These are phyloP conservation scores for Elymnias hypermnestra DNA, from an alignment of 1,140 invertebrate genomes.

Conservation along the genomic window DNA sequence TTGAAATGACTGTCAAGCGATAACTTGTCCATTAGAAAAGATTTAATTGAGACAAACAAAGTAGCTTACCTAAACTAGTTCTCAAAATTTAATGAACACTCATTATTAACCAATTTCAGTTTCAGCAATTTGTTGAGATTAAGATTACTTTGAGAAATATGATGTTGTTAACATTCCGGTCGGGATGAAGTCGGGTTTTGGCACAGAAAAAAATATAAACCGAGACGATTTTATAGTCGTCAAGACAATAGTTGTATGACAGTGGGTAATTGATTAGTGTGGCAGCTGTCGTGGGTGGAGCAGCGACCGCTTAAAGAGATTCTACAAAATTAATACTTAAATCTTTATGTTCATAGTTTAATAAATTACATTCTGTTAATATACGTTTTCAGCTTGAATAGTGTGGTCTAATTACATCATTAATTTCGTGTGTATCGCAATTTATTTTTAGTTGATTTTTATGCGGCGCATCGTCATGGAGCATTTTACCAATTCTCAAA, in stretches of 20 bases:
- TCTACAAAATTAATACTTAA: slow-evolving; percentile 1
- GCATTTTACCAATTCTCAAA: no score
- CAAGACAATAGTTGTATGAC: slow-evolving; percentile 56
- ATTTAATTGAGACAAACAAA: no score
- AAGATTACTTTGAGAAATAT: slow-evolving; percentile 63
- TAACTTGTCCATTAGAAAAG: no score
- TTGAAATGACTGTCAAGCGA: no score
- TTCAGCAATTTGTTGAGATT: slow-evolving; percentile 66
- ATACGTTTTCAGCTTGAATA: not conserved
- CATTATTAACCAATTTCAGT: slow-evolving; percentile 59
- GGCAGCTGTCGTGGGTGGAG: slow-evolving; percentile 50
- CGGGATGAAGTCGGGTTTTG: slow-evolving; percentile 57
- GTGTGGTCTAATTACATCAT: not conserved
- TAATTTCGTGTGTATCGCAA: no score
- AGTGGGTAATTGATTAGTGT: slow-evolving; percentile 58
- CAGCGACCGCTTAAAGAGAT: not conserved
- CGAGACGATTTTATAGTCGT: slow-evolving; percentile 61
- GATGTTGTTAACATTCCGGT: slow-evolving; percentile 65
- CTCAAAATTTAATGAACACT: slow-evolving; percentile 45
- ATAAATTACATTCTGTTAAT: not conserved
- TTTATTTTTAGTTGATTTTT: no score
- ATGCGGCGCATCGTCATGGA: no score
- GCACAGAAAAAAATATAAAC: slow-evolving; percentile 57
- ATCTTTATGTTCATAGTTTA: not conserved
- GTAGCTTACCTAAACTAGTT: no score